Conservation (phyloP, 2,113 vertebrate species). For the Percina caprodes region DNA sequence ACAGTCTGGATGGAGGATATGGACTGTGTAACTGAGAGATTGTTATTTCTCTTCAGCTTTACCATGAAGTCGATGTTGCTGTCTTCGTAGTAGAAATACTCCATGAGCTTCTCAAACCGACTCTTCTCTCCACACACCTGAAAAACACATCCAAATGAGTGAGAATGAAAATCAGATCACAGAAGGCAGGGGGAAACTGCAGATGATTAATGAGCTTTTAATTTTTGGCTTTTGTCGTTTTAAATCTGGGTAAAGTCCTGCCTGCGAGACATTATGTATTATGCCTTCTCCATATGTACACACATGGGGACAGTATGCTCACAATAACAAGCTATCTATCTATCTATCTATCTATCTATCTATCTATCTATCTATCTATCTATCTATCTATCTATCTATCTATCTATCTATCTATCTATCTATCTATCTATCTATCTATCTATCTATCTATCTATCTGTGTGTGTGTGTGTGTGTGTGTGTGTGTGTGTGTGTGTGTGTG, state of each 20-base stretch:
- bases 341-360: background rate
- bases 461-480: no score
- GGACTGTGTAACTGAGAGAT: background rate
- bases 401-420: background rate
- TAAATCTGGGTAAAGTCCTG: background rate
- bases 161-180: background rate
- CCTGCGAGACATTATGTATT: background rate
- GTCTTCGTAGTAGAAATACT: constrained; percentile 93
- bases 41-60: constrained; percentile 42
- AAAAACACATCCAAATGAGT: background rate
- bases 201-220: background rate
- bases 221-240: background rate
- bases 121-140: constrained; percentile 89
- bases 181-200: background rate
- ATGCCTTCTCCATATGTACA: background rate
- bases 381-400: background rate
- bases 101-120: constrained; percentile 92
- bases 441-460: background rate
- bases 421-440: background rate
- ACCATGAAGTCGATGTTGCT: constrained; percentile 97
- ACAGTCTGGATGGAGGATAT: background rate
- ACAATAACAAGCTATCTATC: background rate
- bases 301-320: constrained; percentile 69
- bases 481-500: no score
- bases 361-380: background rate